Base-by-base conservation (phyloP, 2,888 invertebrate species). In the Syrista parreyssii region DNA sequence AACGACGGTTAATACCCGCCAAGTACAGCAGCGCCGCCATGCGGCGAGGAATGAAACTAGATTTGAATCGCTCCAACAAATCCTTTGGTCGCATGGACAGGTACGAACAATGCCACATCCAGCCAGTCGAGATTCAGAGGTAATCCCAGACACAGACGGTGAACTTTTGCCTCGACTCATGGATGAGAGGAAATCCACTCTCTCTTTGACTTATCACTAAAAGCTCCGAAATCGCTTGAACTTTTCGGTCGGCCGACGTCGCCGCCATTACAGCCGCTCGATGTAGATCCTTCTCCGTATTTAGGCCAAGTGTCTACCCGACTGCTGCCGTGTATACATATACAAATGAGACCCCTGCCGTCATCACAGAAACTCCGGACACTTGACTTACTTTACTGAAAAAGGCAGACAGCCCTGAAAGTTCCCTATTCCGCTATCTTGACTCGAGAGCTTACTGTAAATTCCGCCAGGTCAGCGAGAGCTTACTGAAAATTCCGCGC, bases 241-340 rank as follows among this genome's bases (percentile, higher is more conserved):
- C 82, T 84, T 78, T 82, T 84, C 82, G 83, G 83, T 83, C 81
- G 80, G 79, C 82, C 79, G 79, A 77, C 73, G 80, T 75, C 36
- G 76, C 69, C 40, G 31, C 76, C 76, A 73, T 73, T 75, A 78
- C 78, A 75, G 80, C 79, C 76, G 76, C 79, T 73, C 76, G 73
- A 79, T 81, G 78, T 79, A 82, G 82, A 82, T 83, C 76, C 80
- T 80, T 80, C 78, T 79, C 75, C 79, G 86, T 85, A 88, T 88
- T 87, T 85, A 83, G 88, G 87, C 83, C 88, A 88, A 88, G 88
- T 88, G 88, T 83, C 82, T 81, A 80, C 83, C 83, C 84, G 86
- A 86, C 86, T 87, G 85, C 23, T 23, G 55, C 55, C 55, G 23
- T 1, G 55, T 55, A 55, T 23, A 15, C 23, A 6, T 85, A 85